Conservation (phyloP, 2,888 invertebrate species). For the Lochmaea capreae region DNA sequence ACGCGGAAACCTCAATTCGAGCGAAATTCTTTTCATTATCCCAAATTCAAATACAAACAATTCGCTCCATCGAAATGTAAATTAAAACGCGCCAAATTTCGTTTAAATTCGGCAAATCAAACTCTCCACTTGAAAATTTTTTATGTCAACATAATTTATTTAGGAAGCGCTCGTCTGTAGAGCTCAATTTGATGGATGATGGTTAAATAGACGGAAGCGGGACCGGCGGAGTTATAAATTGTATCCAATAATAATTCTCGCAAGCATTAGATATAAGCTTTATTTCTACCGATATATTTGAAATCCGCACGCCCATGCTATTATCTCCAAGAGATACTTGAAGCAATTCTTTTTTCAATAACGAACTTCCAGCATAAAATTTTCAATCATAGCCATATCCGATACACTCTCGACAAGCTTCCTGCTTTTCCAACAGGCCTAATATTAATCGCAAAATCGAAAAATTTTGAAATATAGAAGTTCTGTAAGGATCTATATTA, state of each 20-base stretch:
- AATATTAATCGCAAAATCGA: too few species aligned
- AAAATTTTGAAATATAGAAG: too few species aligned
- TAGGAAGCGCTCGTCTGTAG: background rate
- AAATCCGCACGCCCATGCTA: too few species aligned
- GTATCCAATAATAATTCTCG: background rate
- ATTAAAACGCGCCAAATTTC: slow-evolving; percentile 1
- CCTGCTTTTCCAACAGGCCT: too few species aligned
- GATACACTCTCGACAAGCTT: too few species aligned
- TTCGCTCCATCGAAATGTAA: background rate
- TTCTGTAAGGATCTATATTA: too few species aligned
- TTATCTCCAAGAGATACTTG: too few species aligned
- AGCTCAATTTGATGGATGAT: slow-evolving; percentile 4
- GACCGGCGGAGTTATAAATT: background rate
- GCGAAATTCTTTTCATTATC: background rate
- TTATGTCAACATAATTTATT: slow-evolving; percentile 8
- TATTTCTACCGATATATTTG: too few species aligned
- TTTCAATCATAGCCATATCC: too few species aligned
- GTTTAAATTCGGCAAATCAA: background rate
- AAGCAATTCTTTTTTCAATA: too few species aligned
- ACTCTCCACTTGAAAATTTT: slow-evolving; percentile 11
- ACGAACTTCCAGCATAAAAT: too few species aligned
- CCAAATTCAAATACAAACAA: background rate
- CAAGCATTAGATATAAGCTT: too few species aligned
- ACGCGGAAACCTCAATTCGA: background rate
- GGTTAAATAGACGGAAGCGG: background rate